phyloP scores from a whole-genome alignment of 2,113 vertebrate species.

The Caranx ignobilis region DNA sequence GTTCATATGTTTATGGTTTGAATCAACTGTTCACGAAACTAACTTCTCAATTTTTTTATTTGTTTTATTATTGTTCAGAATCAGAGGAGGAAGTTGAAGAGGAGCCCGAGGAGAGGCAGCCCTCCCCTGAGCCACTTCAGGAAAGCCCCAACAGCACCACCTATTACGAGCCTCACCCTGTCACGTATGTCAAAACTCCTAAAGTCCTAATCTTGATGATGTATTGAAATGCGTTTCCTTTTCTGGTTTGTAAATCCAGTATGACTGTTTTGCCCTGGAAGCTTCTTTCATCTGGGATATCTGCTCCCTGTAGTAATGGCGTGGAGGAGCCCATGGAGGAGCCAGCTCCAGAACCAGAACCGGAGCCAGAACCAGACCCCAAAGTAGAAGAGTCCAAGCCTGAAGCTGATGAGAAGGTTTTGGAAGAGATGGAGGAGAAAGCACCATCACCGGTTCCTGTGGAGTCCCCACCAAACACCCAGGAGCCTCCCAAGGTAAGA shows the following conservation, averaged over 20 bases:
- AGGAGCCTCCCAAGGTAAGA: slow-evolving; percentile 92
- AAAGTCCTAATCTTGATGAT: not conserved
- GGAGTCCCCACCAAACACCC: slow-evolving; percentile 90
- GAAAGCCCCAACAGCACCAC: slow-evolving; percentile 89
- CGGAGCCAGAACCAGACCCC: slow-evolving; percentile 78
- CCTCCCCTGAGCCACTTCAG: slow-evolving; percentile 92
- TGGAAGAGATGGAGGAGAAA: slow-evolving; percentile 93
- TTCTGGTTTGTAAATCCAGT: not conserved
- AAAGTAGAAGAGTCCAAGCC: slow-evolving; percentile 91
- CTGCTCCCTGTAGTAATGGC: slow-evolving; percentile 74
- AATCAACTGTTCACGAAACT: not conserved
- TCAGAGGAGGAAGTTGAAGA: slow-evolving; percentile 97
- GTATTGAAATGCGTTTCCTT: not conserved
- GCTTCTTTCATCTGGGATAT: not conserved
- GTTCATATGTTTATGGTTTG: not conserved
- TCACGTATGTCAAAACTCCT: slow-evolving; percentile 84
- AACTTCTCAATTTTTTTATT: not conserved
- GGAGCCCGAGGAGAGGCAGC: slow-evolving; percentile 91
- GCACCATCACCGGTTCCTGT: slow-evolving; percentile 90
- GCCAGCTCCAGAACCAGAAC: slow-evolving; percentile 75
- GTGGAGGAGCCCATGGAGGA: slow-evolving; percentile 84
- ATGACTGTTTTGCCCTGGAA: not conserved
- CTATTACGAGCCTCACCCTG: slow-evolving; percentile 92
- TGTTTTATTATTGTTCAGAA: slow-evolving; percentile 78
- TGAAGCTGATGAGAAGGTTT: slow-evolving; percentile 90